phyloP scores from a whole-genome alignment of 2,113 vertebrate species.

The Megaceryle torquata region DNA sequence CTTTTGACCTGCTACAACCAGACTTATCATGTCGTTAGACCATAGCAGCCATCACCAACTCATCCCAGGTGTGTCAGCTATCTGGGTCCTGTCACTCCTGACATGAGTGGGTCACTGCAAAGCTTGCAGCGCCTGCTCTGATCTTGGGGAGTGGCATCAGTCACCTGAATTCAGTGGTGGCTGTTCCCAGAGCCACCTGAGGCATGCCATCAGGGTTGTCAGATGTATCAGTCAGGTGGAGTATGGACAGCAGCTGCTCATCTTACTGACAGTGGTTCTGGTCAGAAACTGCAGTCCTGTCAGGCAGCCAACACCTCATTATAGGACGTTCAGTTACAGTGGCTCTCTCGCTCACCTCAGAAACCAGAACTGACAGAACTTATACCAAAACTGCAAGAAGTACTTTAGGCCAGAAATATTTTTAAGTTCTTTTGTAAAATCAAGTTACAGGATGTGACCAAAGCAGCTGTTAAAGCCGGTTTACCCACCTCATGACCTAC shows the following conservation, averaged over 20 bases:
- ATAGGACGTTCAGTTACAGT: rapidly evolving
- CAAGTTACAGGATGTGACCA: background rate
- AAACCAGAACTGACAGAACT: background rate
- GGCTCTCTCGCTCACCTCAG: background rate
- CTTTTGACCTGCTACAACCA: background rate
- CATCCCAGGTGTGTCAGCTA: background rate
- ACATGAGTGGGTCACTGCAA: background rate
- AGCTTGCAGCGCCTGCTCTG: background rate
- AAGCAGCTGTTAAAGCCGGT: background rate
- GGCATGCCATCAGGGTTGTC: rapidly evolving
- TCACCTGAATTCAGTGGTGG: background rate
- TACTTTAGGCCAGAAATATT: background rate
- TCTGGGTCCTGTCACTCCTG: background rate
- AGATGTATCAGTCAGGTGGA: rapidly evolving
- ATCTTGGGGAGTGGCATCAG: rapidly evolving
- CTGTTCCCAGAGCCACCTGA: background rate
- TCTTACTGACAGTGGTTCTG: background rate
- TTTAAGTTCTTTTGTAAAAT: background rate
- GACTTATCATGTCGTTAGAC: background rate
- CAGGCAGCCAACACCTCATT: background rate
- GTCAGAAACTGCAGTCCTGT: background rate
- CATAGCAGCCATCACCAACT: rapidly evolving
- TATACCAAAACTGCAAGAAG: background rate
- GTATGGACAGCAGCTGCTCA: rapidly evolving
- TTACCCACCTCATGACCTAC: background rate